Evolutionary conservation across 2,113 vertebrate species (phyloP), one percentile per base, ranked within the genome.

Genomic region (Nipponia nippon): DNA sequence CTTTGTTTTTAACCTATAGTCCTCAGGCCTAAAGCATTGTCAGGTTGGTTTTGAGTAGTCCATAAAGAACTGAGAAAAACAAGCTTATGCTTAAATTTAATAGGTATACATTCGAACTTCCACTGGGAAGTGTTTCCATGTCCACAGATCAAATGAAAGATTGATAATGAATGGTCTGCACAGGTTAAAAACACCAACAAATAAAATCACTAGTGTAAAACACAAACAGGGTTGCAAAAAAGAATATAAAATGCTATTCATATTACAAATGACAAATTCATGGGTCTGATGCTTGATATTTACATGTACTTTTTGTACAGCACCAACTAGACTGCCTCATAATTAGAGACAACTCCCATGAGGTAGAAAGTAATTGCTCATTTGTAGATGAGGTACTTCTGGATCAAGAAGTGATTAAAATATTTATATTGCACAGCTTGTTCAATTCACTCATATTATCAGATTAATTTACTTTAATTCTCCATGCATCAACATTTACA

Each of bases 371-470:
- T 98, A 99, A 99, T 99, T 99, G 98, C 98, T 99, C 98, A 99
- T 99, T 99, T 99, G 98, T 98, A 98, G 97, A 98, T 98, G 98
- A 98, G 98, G 97, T 97, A 98, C 98, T 98, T 98, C 96, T 98
- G 98, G 98, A 98, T 98, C 98, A 98, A 98, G 98, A 98, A 98
- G 95, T 98, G 98, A 98, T 98, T 99, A 98, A 99, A 99, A 99
- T 99, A 99, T 99, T 99, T 98, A 98, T 98, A 98, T 98, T 98
- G 96, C 98, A 98, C 98, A 98, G 98, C 98, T 98, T 98, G 98
- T 97, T 98, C 97, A 97, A 97, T 97, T 98, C 97, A 95, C 92
- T 98, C 97, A 96, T 97, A 98, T 98, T 98, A 98, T 98, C 96
- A 97, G 97, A 97, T 97, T 96, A 98, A 96, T 97, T 98, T 98